phyloP scores from a whole-genome alignment of 2,113 vertebrate genomes.

The Eulemur macaco region DNA sequence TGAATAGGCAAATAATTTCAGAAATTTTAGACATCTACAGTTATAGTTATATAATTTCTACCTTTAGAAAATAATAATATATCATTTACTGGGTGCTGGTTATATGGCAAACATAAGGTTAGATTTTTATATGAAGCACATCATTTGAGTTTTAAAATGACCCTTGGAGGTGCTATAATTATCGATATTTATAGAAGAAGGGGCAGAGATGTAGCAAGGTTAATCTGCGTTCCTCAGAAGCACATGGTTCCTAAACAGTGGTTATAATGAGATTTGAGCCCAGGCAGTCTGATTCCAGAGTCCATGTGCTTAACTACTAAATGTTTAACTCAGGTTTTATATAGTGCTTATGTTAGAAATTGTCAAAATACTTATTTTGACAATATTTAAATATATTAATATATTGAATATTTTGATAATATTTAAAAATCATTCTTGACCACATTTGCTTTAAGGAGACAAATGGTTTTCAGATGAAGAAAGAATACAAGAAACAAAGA shows the following conservation, averaged over 20 bases:
- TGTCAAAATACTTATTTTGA: background rate
- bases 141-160: background rate
- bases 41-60: background rate
- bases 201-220: background rate
- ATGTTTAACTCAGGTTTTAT: background rate
- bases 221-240: background rate
- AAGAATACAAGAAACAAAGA: background rate
- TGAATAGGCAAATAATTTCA: background rate
- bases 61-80: background rate
- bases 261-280: background rate
- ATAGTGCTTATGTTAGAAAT: background rate
- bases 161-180: too few species aligned
- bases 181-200: background rate
- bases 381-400: background rate
- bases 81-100: background rate
- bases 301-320: background rate
- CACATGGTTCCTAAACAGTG: background rate
- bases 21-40: background rate
- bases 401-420: background rate
- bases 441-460: background rate
- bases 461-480: background rate
- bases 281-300: background rate
- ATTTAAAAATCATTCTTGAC: conserved; percentile 3
- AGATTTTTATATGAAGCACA: background rate
- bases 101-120: background rate